Evolutionary conservation across 2,113 vertebrate genomes (phyloP), one percentile per base, ranked within the genome.

Genomic region (Apistogramma diplotaenia): DNA sequence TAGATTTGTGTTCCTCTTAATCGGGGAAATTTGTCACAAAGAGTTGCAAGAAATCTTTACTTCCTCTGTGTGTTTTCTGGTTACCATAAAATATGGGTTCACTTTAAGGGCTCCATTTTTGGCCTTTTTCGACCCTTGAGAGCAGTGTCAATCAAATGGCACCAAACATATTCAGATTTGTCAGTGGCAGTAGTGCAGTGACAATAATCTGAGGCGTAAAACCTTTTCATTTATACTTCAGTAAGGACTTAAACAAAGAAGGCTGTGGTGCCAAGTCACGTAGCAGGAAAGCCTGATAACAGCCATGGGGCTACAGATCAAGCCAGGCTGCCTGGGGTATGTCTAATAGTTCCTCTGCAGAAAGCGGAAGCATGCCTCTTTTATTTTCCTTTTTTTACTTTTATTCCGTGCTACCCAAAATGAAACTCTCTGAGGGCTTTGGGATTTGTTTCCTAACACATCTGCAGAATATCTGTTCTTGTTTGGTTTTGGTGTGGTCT

Each of bases 211-310:
- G 8, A 37, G 6, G 35, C 53, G 51, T 74, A 78, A 80, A 79
- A 79, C 29, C 4, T 61, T 43, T 75, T 79, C 8, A 13, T 59
- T 84, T 83, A 76, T 62, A 31, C 74, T 76, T 85, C n/a, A 82
- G 31, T 18, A 59, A 82, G 51, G 78, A 75, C 21, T 74, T 78
- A 56, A 76, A 89, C 81, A 92, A 85, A 89, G 60, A 77, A 33
- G 16, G 40, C 79, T n/a, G 18, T 74, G 55, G 70, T 85, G 83
- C 88, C 79, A 91, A 90, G 88, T 92, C 91, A 92, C 83, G 78
- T 89, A 91, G 86, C 87, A 92, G 91, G 85, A 87, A 90, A 82
- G 70, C 49, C 67, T 55, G 90, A 91, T 90, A 89, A 89, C 60
- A 86, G 85, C 73, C 46, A 15, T 19, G 53, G 40, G 62, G 76